These are phyloP conservation scores for Indicator indicator DNA, from an alignment of 2,113 vertebrate species.

Conservation along the genomic window DNA sequence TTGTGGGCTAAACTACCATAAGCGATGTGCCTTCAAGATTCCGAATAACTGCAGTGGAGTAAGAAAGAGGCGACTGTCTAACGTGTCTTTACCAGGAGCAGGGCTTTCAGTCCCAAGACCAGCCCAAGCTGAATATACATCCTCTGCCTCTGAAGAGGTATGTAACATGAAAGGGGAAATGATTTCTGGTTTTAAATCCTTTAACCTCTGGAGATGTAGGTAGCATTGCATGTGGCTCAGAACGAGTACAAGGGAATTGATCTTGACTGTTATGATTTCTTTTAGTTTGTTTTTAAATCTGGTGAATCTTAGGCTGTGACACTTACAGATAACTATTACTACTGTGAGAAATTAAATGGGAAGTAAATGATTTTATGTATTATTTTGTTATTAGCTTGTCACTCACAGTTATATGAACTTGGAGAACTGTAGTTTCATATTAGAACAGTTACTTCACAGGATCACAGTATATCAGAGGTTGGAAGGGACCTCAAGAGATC, in stretches of 20 bases:
- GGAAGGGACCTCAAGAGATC: too few relatives aligned
- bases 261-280: background rate
- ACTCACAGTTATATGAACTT: background rate
- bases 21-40: conserved; percentile 98
- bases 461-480: too few relatives aligned
- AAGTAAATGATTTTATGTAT: background rate
- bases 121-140: conserved; percentile 81
- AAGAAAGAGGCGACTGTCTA: conserved; percentile 92
- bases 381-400: background rate
- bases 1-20: conserved; percentile 98
- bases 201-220: background rate
- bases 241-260: background rate
- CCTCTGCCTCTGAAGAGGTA: conserved; percentile 88
- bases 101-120: conserved; percentile 89
- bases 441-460: background rate
- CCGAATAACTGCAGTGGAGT: conserved; percentile 97
- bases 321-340: background rate
- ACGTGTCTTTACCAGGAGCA: conserved; percentile 90
- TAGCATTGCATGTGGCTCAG: background rate
- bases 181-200: background rate
- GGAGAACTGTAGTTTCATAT: background rate
- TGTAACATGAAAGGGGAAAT: conserved; percentile 30
- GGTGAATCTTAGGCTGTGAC: background rate
- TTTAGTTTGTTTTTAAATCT: background rate
- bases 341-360: background rate